phyloP scores from a whole-genome alignment of 2,797 vertebrate species.

The Adelosebastes latens region DNA sequence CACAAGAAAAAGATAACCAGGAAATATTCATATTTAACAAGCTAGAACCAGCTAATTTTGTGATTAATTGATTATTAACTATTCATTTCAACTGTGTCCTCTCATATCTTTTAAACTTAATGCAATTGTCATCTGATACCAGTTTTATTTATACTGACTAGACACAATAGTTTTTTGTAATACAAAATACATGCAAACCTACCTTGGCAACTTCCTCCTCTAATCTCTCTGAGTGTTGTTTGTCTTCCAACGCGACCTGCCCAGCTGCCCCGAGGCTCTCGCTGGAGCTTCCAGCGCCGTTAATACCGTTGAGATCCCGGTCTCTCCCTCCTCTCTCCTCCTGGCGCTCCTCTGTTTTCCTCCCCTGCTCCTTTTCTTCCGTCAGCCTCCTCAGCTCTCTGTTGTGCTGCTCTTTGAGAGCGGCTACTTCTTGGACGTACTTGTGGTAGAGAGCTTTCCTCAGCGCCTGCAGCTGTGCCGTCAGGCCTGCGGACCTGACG shows the following conservation, averaged over 20 bases:
- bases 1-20: neutral
- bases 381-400: slow-evolving; percentile 68
- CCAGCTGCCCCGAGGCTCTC: slow-evolving; percentile 61
- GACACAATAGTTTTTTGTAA: neutral
- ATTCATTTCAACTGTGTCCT: neutral
- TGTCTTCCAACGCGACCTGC: slow-evolving; percentile 74
- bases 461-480: slow-evolving; percentile 78
- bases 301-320: slow-evolving; percentile 40
- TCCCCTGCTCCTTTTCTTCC: slow-evolving; percentile 47
- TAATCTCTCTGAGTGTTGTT: slow-evolving; percentile 85
- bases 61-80: neutral
- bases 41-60: neutral
- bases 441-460: slow-evolving; percentile 75
- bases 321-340: slow-evolving; percentile 27
- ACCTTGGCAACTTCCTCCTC: slow-evolving; percentile 97
- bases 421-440: slow-evolving; percentile 77
- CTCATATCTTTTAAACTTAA: neutral
- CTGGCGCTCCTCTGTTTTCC: slow-evolving; percentile 6
- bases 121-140: neutral
- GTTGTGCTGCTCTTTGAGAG: slow-evolving; percentile 80
- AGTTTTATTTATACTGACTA: neutral
- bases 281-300: slow-evolving; percentile 37
- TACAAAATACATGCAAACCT: slow-evolving; percentile 12
- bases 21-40: neutral
- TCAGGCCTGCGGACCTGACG: slow-evolving; percentile 61